These are phyloP conservation scores for Chelidonichthys spinosus DNA, from an alignment of 2,797 vertebrate genomes.

Conservation along the genomic window DNA sequence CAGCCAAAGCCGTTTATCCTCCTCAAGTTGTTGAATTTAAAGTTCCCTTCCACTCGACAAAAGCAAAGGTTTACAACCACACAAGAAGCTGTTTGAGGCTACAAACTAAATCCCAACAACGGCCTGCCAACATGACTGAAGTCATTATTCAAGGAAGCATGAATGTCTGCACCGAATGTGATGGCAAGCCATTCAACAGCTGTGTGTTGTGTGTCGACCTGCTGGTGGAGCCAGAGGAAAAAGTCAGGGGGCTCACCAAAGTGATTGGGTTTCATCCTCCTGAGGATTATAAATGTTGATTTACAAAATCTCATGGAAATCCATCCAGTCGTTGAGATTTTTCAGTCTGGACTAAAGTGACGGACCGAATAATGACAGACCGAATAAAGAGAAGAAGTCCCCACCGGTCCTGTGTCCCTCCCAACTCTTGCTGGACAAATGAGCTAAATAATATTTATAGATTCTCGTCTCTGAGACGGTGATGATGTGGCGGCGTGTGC, in stretches of 20 bases:
- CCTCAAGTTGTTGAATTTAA: neutral
- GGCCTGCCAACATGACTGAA: neutral
- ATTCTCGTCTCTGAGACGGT: slow-evolving; percentile 9
- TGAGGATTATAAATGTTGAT: neutral
- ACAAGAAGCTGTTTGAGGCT: neutral
- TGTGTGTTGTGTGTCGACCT: too few relatives aligned
- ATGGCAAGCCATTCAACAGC: too few relatives aligned
- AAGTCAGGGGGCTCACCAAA: neutral
- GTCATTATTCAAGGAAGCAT: too few relatives aligned
- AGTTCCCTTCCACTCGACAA: neutral
- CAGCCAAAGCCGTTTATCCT: too few relatives aligned
- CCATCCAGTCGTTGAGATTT: neutral
- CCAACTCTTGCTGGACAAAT: slow-evolving; percentile 53
- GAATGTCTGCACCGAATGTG: too few relatives aligned
- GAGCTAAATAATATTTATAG: slow-evolving; percentile 35
- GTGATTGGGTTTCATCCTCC: neutral
- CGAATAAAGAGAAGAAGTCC: too few relatives aligned
- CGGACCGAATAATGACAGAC: too few relatives aligned
- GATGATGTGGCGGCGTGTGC: neutral
- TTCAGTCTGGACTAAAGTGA: too few relatives aligned
- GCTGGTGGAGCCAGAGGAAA: neutral
- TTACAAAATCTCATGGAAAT: neutral
- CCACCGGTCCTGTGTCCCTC: neutral
- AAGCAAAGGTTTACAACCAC: too few relatives aligned
- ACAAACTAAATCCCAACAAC: neutral